Base-by-base conservation (phyloP, 2,113 vertebrate genomes). In the Stictonetta naevosa region DNA sequence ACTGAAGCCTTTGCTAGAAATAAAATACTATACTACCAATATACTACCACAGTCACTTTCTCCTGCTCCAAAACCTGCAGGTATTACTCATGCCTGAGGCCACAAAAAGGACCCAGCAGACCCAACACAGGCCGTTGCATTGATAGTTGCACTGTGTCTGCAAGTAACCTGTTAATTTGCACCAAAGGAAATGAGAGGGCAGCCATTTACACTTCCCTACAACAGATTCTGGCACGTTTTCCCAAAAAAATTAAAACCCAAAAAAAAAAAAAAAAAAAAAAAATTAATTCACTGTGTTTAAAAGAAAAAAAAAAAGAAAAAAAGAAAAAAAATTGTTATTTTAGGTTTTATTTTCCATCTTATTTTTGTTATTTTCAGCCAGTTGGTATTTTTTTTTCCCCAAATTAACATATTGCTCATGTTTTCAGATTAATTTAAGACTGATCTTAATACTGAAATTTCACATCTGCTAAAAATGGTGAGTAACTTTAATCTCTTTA, bases 401-500 rank as follows among this genome's bases (percentile, higher is more conserved):
- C 38, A 79, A 66, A 93, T 72, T 59, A 87, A 79, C 56, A 56
- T 60, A 34, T 38, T 87, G 66, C 50, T 64, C 60, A 26, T 75
- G 6, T 14, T 71, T 91, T 86, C 55, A 81, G 34, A 78, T 31
- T 8, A 64, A 82, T 87, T 79, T 87, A 42, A 91, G 93, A 38
- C 36, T 4, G 17, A 79, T 64, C 52, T 80, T 63, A 82, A 68
- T 52, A 46, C 15, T 60, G 62, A 84, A 92, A 52, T 52, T 33
- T 50, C 48, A 68, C 28, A 75, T 90, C 62, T 89, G 28, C 69
- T 76, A 64, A 89, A 85, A 94, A 55, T 50, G 16, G 74, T 22
- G 29, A 90, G 53, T 58, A 68, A 62, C 58, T 87, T 91, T 79
- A 72, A 82, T 34, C 34, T 48, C 46, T 48, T 48, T 48, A 48